These are phyloP conservation scores for Heliconius aoede DNA, from an alignment of 2,888 invertebrate genomes.

Conservation along the genomic window DNA sequence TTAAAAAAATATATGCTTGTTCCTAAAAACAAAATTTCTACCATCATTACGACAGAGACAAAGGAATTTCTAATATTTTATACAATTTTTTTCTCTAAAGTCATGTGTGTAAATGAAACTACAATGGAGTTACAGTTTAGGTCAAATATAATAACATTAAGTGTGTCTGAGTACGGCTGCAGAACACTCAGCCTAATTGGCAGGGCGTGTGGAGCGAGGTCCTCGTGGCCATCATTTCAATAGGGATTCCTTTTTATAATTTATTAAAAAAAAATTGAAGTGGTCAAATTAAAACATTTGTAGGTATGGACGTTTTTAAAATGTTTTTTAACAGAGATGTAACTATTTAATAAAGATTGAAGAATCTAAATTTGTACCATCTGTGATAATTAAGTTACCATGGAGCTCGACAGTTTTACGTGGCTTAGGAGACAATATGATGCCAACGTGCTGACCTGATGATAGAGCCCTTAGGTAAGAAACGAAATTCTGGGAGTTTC, in stretches of 20 bases:
- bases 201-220: neutral
- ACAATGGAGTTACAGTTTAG: conserved; percentile 24
- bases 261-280: neutral
- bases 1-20: neutral
- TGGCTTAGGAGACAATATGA: too few species aligned
- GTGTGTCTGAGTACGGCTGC: conserved; percentile 18
- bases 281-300: neutral
- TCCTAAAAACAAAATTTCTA: neutral
- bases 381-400: too few species aligned
- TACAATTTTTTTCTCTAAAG: neutral
- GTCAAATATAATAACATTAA: conserved; percentile 27
- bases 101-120: neutral
- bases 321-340: too few species aligned
- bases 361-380: too few species aligned
- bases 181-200: conserved; percentile 26
- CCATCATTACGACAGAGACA: neutral
- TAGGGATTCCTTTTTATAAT: neutral
- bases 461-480: too few species aligned
- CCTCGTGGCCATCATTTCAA: conserved; percentile 18
- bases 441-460: too few species aligned
- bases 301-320: neutral
- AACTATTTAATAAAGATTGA: too few species aligned
- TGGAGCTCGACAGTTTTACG: too few species aligned
- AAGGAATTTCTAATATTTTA: neutral
- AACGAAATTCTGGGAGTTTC: too few species aligned